Evolutionary conservation across 2,888 invertebrate genomes (phyloP).

Genomic region (Polydrusus pterygomalis): DNA sequence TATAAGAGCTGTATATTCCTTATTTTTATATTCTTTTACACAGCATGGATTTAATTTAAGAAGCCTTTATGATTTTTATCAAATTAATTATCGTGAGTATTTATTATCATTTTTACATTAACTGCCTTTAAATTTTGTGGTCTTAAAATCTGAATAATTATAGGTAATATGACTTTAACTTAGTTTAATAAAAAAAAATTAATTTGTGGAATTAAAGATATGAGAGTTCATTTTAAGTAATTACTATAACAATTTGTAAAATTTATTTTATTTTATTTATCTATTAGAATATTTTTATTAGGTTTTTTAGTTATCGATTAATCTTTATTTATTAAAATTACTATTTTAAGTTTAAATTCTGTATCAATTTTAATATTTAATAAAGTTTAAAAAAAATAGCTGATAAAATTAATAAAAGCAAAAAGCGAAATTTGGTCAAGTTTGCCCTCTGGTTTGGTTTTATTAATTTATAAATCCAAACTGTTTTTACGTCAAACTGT

Average conservation of each 20-base stretch:
- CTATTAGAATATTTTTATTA: conserved; percentile 69
- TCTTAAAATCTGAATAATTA: conserved; percentile 75
- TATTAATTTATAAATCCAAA: no score
- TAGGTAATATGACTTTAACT: conserved; percentile 74
- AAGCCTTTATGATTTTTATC: conserved; percentile 74
- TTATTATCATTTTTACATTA: conserved; percentile 78
- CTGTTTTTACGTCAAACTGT: no score
- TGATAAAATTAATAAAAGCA: no score
- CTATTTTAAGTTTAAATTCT: conserved; percentile 74
- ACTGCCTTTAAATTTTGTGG: conserved; percentile 78
- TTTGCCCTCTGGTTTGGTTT: no score
- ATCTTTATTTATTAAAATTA: conserved; percentile 76
- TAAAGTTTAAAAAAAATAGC: no score
- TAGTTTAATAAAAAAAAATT: conserved; percentile 80
- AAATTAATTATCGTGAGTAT: conserved; percentile 75
- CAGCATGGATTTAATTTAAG: conserved; percentile 78
- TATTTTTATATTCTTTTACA: conserved; percentile 78
- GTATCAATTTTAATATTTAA: conserved; percentile 72
- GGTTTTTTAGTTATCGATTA: conserved; percentile 70
- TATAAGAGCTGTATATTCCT: conserved; percentile 79
- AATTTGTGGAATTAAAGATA: conserved; percentile 80
- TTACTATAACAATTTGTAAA: conserved; percentile 70
- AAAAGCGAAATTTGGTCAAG: no score
- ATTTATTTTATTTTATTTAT: conserved; percentile 70
- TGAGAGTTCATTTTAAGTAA: conserved; percentile 74